A percentile compares a stretch with the other conserved stretches of the same genome.
Evolutionary conservation across 1,140 invertebrate species (phyloP).

Genomic region (Polypedilum pembai): DNA sequence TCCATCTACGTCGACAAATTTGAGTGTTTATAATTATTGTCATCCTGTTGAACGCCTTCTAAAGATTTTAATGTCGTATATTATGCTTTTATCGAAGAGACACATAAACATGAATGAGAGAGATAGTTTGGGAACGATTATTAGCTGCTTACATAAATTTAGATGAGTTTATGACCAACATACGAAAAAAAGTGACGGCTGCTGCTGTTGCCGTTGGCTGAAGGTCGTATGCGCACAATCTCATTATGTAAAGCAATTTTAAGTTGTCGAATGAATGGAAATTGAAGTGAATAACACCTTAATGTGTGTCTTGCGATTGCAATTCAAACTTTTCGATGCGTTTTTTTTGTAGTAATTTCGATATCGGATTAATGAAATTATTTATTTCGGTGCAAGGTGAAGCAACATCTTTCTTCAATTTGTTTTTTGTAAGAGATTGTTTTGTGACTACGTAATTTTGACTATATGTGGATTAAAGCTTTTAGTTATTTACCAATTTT

Average conservation of each 20-base stretch:
- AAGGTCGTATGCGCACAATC: slow-evolving; percentile 1
- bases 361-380: neutral
- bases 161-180: slow-evolving; percentile 11
- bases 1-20: neutral
- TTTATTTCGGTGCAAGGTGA: neutral
- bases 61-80: too few species aligned
- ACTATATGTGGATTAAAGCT: too few species aligned
- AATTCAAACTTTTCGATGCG: slow-evolving; percentile 2
- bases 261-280: neutral
- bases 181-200: slow-evolving; percentile 10
- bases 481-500: too few species aligned
- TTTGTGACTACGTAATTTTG: too few species aligned
- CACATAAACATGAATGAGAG: neutral
- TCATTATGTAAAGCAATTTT: slow-evolving; percentile 14
- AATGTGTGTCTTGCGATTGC: neutral
- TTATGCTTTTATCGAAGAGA: neutral
- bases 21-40: neutral
- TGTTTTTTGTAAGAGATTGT: too few species aligned
- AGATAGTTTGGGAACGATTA: slow-evolving; percentile 10
- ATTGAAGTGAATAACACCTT: neutral
- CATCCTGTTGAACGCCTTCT: neutral
- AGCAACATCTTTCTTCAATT: too few species aligned
- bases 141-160: slow-evolving; percentile 15
- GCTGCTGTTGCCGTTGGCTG: neutral
- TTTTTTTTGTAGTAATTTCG: neutral